Base-by-base conservation (phyloP, 2,888 invertebrate species). In the Tyria jacobaeae region DNA sequence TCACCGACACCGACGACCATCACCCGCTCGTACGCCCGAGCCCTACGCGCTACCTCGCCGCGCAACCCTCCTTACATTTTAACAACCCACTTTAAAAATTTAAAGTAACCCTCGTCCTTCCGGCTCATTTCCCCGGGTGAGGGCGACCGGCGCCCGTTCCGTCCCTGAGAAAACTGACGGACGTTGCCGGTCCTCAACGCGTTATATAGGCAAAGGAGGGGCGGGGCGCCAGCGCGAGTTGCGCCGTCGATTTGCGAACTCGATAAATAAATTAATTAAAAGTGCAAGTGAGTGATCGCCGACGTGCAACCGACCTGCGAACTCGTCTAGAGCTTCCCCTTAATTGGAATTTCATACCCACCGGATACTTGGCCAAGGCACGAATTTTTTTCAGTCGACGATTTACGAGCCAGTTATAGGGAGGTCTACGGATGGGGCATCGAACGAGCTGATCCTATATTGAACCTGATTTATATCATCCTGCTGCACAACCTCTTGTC, bases 241-340 rank as follows among this genome's bases (percentile, higher is more conserved):
- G 93, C 93, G 91, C 92, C 91, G 93, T 93, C 91, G 92, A 90
- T 89, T 86, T 89, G 89, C 91, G 92, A 88, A 91, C 90, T 88
- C 93, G 88, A 94, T 94, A 94, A 94, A 94, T 94, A 93, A 94
- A 94, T 94, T 94, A 94, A 94, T 94, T 94, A 94, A 93, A 94
- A 94, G 94, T 94, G 93, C 93, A 93, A 94, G 94, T 94, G 92
- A 94, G 90, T 90, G 94, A 94, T 93, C 90, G 90, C 60, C 79
- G 82, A 87, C 88, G 86, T 91, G 91, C 90, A 90, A 78, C 79
- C 84, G 79, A 86, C 90, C 89, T 88, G 87, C 84, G 86, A 87
- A 86, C 83, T 86, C 83, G 76, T 82, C 78, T 87, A 86, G 81
- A 86, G 87, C 87, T 87, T 89, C 86, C 82, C 81, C 86, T 89